Evolutionary conservation across 2,888 invertebrate genomes (phyloP).

Genomic region (Hartigia nigra): DNA sequence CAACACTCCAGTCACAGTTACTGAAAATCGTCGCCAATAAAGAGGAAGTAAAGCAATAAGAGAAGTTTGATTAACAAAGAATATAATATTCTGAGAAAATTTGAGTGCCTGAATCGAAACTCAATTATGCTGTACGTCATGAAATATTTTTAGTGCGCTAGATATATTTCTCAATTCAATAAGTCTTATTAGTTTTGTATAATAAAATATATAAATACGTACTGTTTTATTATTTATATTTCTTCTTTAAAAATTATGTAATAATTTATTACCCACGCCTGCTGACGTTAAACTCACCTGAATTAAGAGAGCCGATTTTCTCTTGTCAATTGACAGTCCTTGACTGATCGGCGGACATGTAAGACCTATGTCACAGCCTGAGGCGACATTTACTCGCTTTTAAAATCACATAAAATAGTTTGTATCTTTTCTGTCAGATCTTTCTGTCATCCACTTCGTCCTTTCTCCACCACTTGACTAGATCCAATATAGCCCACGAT

Average conservation of each 20-base stretch:
- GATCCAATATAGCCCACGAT: slow-evolving; percentile 10
- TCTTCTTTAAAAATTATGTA: background rate
- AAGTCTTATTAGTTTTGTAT: background rate
- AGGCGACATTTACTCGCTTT: slow-evolving; percentile 50
- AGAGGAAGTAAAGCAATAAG: background rate
- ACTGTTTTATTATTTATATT: background rate
- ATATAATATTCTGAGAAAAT: background rate
- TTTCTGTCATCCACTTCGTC: slow-evolving; percentile 13
- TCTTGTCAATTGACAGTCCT: slow-evolving; percentile 53
- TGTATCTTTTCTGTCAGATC: slow-evolving; percentile 37
- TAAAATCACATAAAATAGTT: slow-evolving; percentile 53
- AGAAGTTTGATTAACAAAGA: background rate
- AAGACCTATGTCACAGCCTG: slow-evolving; percentile 57
- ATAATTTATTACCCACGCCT: background rate
- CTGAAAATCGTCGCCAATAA: background rate
- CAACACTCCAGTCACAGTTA: background rate
- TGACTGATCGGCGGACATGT: slow-evolving; percentile 58
- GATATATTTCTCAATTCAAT: background rate
- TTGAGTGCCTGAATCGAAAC: background rate
- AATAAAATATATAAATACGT: background rate
- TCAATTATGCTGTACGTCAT: background rate
- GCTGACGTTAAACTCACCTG: slow-evolving; percentile 11
- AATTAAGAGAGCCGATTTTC: slow-evolving; percentile 31
- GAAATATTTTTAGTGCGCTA: background rate
- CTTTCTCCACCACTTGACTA: slow-evolving; percentile 8